Percentiles rank a stretch among this genome's conserved stretches.
These are phyloP conservation scores for Lysandra bellargus DNA, from an alignment of 2,888 invertebrate species.

Conservation along the genomic window DNA sequence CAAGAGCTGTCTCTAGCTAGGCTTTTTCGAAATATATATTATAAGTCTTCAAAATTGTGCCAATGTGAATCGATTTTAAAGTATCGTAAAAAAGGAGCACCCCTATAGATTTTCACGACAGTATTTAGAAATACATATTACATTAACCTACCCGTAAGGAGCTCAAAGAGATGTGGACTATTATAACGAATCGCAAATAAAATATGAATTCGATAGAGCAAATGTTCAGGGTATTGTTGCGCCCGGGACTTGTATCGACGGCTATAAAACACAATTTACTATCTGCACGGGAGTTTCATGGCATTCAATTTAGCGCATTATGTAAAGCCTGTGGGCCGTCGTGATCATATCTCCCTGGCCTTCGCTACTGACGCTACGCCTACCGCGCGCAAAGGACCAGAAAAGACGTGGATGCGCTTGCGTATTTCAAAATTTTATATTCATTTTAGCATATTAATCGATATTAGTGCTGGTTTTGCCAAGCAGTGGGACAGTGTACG, in stretches of 20 bases:
- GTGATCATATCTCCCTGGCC: slow-evolving; percentile 58
- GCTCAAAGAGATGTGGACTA: not conserved
- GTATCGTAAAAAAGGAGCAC: not conserved
- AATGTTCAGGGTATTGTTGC: not conserved
- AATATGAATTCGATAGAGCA: not conserved
- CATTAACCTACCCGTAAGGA: not conserved
- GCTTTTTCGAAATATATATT: no score
- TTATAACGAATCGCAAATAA: not conserved
- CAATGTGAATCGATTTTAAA: not conserved
- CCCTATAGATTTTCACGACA: not conserved
- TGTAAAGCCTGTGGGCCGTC: slow-evolving; percentile 47
- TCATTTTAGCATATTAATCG: no score
- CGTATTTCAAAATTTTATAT: slow-evolving; percentile 26
- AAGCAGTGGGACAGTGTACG: no score
- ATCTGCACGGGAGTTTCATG: slow-evolving; percentile 36
- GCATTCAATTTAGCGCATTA: slow-evolving; percentile 48
- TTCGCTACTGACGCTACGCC: slow-evolving; percentile 57
- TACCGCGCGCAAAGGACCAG: slow-evolving; percentile 40
- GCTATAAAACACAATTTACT: slow-evolving; percentile 32
- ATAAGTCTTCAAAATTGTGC: not conserved
- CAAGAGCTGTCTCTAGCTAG: no score
- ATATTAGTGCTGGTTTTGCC: no score
- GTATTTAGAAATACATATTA: not conserved
- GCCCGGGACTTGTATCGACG: slow-evolving; percentile 5
- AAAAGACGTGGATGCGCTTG: slow-evolving; percentile 24